phyloP scores from a whole-genome alignment of 2,888 invertebrate genomes.

The Drosophila pegasa region DNA sequence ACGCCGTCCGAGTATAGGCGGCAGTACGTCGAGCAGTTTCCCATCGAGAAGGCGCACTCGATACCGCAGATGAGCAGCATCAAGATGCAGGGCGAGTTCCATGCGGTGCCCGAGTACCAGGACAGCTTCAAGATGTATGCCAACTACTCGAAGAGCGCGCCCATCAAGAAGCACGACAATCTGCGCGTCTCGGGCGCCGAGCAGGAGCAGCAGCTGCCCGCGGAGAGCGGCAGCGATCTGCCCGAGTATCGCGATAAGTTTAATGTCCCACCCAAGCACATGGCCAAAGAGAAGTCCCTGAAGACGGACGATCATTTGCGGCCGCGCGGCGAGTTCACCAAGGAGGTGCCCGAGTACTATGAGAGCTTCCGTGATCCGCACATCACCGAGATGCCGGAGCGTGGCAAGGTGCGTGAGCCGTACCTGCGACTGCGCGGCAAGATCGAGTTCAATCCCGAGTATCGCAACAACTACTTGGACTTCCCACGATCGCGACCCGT shows the following conservation, averaged over 20 bases:
- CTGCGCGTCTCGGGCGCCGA: slow-evolving; percentile 80
- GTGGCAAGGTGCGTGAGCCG: slow-evolving; percentile 83
- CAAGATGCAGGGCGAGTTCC: slow-evolving; percentile 82
- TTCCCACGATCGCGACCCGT: slow-evolving; percentile 84
- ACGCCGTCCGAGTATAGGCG: slow-evolving; percentile 83
- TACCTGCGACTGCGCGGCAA: slow-evolving; percentile 83
- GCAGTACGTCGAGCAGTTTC: slow-evolving; percentile 82
- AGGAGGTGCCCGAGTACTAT: slow-evolving; percentile 83
- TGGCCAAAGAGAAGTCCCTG: slow-evolving; percentile 70
- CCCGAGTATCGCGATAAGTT: slow-evolving; percentile 84
- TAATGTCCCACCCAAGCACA: slow-evolving; percentile 75
- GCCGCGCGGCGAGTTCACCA: slow-evolving; percentile 81
- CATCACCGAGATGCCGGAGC: slow-evolving; percentile 83
- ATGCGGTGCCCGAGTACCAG: slow-evolving; percentile 83
- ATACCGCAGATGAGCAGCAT: slow-evolving; percentile 84
- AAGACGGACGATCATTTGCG: slow-evolving; percentile 82
- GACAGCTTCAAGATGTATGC: slow-evolving; percentile 84
- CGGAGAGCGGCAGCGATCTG: slow-evolving; percentile 43
- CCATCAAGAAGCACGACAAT: slow-evolving; percentile 84
- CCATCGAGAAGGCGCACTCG: slow-evolving; percentile 83
- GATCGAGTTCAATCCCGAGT: slow-evolving; percentile 85
- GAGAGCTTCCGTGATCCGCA: slow-evolving; percentile 85
- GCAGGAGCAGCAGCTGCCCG: slow-evolving; percentile 31
- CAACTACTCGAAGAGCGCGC: slow-evolving; percentile 83
- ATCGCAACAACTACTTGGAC: slow-evolving; percentile 83